Percentiles rank a stretch among this genome's conserved stretches.
Conservation (phyloP, 2,113 vertebrate genomes). For the Cheirogaleus medius region DNA sequence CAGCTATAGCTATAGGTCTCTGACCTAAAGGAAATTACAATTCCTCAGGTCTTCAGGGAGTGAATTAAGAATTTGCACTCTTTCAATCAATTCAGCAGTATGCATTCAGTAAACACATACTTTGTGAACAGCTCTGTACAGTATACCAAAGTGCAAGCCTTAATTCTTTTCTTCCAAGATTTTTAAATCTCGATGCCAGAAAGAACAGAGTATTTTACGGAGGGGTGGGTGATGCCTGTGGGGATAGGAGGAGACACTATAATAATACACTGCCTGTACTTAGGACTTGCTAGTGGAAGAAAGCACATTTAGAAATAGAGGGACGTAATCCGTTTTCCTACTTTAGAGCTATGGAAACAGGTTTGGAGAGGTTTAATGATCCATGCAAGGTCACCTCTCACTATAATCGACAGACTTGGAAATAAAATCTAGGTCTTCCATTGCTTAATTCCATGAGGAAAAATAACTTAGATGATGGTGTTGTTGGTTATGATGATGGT, state of each 20-base stretch:
- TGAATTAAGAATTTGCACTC: not conserved
- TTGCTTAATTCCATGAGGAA: not conserved
- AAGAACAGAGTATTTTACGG: not conserved
- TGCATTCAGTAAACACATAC: not conserved
- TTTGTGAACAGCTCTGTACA: not conserved
- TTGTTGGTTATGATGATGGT: accelerated
- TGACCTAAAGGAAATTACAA: not conserved
- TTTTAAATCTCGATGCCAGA: not conserved
- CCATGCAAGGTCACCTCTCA: not conserved
- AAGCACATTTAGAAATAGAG: not conserved
- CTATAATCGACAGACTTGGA: not conserved
- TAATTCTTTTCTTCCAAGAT: not conserved
- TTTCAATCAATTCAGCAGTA: not conserved
- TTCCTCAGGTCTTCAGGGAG: not conserved
- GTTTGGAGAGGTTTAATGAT: not conserved
- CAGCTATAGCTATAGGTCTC: not conserved
- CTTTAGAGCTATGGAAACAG: not conserved
- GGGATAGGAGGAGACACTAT: not conserved
- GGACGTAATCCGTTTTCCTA: not conserved
- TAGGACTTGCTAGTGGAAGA: not conserved
- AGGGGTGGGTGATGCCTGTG: not conserved
- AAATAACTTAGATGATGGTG: not conserved
- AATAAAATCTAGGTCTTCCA: not conserved
- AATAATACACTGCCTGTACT: not conserved
- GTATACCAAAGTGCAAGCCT: not conserved